A percentile compares a stretch with the other conserved stretches of the same genome.
phyloP scores from a whole-genome alignment of 2,113 vertebrate species.

The Proterorhinus semilunaris region DNA sequence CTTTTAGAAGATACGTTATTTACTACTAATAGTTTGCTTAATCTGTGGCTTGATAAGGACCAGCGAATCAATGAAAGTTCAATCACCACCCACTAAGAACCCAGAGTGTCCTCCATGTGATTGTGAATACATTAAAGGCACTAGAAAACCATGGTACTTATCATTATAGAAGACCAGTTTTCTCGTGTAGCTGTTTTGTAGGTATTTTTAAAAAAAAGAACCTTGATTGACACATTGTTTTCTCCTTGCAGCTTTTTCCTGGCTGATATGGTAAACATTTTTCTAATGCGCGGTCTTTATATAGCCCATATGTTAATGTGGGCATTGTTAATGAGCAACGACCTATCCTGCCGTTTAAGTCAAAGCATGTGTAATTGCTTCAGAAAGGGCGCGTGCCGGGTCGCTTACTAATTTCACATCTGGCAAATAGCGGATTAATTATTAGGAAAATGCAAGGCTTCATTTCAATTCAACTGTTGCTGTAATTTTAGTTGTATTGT shows the following conservation, averaged over 20 bases:
- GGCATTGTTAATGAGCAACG: slow-evolving; percentile 6
- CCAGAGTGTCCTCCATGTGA: not conserved
- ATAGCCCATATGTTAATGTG: not conserved
- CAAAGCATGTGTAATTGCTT: slow-evolving; percentile 12
- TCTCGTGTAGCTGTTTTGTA: not conserved
- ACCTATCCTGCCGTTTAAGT: slow-evolving; percentile 8
- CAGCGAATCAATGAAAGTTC: not conserved
- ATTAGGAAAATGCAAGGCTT: not conserved
- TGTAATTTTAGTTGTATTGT: slow-evolving; percentile 1
- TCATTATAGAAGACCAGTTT: not conserved
- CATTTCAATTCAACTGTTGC: not conserved
- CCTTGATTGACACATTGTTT: not conserved
- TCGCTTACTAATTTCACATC: slow-evolving; percentile 13
- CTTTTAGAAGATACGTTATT: too few species aligned
- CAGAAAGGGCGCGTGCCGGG: slow-evolving; percentile 3
- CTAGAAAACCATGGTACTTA: not conserved
- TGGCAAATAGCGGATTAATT: slow-evolving; percentile 7
- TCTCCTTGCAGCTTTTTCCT: not conserved
- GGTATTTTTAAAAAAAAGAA: not conserved
- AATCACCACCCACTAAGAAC: not conserved
- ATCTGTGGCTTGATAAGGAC: not conserved
- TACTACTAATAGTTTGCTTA: too few species aligned
- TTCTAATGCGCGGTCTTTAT: not conserved
- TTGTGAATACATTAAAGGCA: not conserved
- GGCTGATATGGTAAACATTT: not conserved